These are phyloP conservation scores for Drosophila truncata DNA, from an alignment of 1,140 invertebrate species.

Conservation along the genomic window DNA sequence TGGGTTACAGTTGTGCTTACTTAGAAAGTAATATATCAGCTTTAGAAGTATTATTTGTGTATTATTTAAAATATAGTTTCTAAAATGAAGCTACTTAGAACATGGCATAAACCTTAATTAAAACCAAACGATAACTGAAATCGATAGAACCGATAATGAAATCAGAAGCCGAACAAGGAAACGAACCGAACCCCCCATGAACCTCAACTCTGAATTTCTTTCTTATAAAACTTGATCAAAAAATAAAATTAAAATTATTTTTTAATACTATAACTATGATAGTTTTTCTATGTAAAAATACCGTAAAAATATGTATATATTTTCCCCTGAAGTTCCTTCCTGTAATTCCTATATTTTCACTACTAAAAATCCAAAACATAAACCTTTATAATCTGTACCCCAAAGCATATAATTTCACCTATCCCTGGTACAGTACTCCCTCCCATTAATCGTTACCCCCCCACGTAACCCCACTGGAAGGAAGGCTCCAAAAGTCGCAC, in stretches of 20 bases:
- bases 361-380: background rate
- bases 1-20: background rate
- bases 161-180: background rate
- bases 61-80: background rate
- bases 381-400: background rate
- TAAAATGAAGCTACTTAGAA: background rate
- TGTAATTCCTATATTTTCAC: too few relatives aligned
- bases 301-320: too few relatives aligned
- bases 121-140: background rate
- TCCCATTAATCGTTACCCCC: background rate
- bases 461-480: background rate
- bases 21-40: background rate
- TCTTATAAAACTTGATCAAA: too few relatives aligned
- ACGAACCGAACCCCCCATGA: background rate
- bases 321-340: too few relatives aligned
- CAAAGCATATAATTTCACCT: background rate
- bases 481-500: constrained; percentile 18
- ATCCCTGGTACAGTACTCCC: background rate
- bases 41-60: background rate
- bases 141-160: background rate
- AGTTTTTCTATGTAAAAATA: too few relatives aligned
- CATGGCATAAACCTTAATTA: too few relatives aligned
- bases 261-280: too few relatives aligned
- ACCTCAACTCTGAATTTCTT: too few relatives aligned
- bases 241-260: too few relatives aligned